Evolutionary conservation across 1,140 invertebrate species (phyloP), one percentile per base, ranked within the genome.

Genomic region (Drosophila subpulchrella): DNA sequence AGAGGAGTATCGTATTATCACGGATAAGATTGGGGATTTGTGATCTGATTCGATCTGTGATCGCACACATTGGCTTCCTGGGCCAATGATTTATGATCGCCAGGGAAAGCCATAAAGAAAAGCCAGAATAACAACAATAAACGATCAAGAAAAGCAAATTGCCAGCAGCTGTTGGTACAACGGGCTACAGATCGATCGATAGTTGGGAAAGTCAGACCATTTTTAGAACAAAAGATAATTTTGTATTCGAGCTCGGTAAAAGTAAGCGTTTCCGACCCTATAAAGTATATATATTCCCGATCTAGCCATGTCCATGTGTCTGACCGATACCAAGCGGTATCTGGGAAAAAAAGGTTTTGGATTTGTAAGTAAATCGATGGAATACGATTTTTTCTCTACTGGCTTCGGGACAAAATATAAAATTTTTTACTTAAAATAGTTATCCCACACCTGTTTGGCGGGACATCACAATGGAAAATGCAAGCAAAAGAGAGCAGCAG

Each of bases 131-230:
- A 75, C 72, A 68, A 70, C 65, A 70, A 62, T 53, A 50, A 42
- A 6, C 38, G 44, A 65, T 58, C 44, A 41, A 53, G 30, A 50
- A 74, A 42, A 44, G 71, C 72, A 50, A 63, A 55, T 72, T 63
- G 71, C 72, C 71, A 56, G 39, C 71, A 75, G 73, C 71, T 75
- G 73, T 74, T 74, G 58, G n/a, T 51, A 60, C 48, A 54, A 46
- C 50, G 42, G 24, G 2, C 20, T 55, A 39, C 34, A 34, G 36
- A 72, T 60, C 34, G 67, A 39, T 50, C 32, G 46, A 57, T 30
- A 38, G 58, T 48, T 39, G 60, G 46, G 60, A 41, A 50, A 34
- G 32, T 34, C 2, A 5, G 27, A 2, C 27, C 27, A 27, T 27
- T 27, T 27, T 27, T 27, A 27, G 27, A 27, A 27, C 27, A 27